Evolutionary conservation across 2,113 vertebrate genomes (phyloP), one percentile per base, ranked within the genome.

Genomic region (Sylvicapra grimmia): DNA sequence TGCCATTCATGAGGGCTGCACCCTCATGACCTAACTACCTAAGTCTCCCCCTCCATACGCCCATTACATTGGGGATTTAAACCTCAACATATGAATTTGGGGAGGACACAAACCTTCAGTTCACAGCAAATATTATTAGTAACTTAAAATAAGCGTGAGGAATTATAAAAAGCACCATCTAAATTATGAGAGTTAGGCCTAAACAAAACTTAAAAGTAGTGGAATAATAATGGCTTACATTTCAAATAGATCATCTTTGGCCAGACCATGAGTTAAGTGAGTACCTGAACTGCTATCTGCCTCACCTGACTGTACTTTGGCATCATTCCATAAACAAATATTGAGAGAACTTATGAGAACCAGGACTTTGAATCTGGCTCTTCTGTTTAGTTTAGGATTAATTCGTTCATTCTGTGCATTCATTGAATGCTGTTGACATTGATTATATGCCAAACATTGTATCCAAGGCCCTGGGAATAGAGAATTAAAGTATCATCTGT

Each of bases 361-460:
- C 72, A 89, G 58, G 21, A 36, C 58, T 94, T 82, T 94, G 53
- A 92, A 51, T 82, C 6, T 77, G 33, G 19, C 29, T 83, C n/a
- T 89, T 92, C 36, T 85, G 33, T 72, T 96, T 92, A 89, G 72
- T 83, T 94, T 72, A 89, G 51, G 27, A 96, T 68, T 82, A 85
- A 83, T 5, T 58, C 1, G 11, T 86, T 94, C 16, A 80, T 89
- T 80, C 21, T 6, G 49, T n/a, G n/a, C 31, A 93, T 91, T 65
- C 33, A 89, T 72, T 93, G 27, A 63, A 94, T 49, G 95, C 68
- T 68, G 36, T 29, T 94, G 94, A 29, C 44, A 93, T 59, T 40
- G 90, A 29, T 49, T 84, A 36, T 65, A 53, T 83, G 19, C 40
- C 18, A 82, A 49, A 49, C 13, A 59, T 29, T 33, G 56, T 75